Conservation (phyloP, 2,888 invertebrate genomes). For the Oscheius sp. region DNA sequence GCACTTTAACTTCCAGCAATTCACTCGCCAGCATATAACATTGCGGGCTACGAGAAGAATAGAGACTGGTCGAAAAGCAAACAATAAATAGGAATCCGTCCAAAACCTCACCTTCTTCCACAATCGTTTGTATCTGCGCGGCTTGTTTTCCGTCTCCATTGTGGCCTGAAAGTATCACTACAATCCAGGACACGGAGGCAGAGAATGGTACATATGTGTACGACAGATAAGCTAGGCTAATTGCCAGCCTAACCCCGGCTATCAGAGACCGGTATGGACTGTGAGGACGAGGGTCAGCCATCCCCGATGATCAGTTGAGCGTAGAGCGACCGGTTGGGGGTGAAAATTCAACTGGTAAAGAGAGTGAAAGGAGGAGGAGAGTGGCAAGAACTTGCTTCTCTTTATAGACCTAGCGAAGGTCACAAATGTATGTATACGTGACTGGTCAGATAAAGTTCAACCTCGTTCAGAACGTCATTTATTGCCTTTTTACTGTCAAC, state of each 20-base stretch:
- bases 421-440: background rate
- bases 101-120: conserved; percentile 12
- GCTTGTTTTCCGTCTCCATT: background rate
- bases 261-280: conserved; percentile 2
- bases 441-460: conserved; percentile 10
- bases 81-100: too few relatives aligned
- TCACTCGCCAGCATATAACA: too few relatives aligned
- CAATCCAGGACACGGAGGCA: too few relatives aligned
- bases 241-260: background rate
- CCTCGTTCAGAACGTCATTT: background rate
- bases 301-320: conserved; percentile 20
- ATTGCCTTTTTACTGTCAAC: background rate
- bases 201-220: background rate
- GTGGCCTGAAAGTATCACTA: background rate
- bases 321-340: background rate
- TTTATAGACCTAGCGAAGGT: too few relatives aligned
- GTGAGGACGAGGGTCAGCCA: background rate
- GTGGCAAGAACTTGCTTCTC: too few relatives aligned
- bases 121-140: background rate
- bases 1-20: too few relatives aligned
- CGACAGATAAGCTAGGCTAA: conserved; percentile 6
- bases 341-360: conserved; percentile 19
- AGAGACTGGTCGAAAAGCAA: too few relatives aligned
- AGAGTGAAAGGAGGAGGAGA: too few relatives aligned
- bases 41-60: too few relatives aligned